These are phyloP conservation scores for Agrenia bidenticulata DNA, from an alignment of 2,888 invertebrate genomes.

Conservation along the genomic window DNA sequence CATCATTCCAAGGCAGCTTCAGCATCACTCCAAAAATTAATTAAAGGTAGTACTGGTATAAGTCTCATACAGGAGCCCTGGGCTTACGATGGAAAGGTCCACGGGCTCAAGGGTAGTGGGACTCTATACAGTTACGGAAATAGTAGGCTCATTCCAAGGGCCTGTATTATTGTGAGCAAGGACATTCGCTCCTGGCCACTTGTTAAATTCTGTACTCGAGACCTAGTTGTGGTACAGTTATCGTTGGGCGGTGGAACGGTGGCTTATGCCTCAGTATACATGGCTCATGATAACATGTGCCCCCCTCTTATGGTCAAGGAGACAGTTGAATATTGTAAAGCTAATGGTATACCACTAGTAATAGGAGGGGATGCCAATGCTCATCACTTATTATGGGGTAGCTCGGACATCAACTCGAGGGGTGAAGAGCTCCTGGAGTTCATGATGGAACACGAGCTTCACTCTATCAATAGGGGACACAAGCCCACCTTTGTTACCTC, in stretches of 20 bases:
- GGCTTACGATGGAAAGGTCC: neutral
- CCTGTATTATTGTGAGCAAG: neutral
- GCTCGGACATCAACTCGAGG: neutral
- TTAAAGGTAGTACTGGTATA: neutral
- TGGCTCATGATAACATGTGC: neutral
- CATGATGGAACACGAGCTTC: neutral
- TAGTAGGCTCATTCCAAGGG: neutral
- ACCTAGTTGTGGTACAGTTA: neutral
- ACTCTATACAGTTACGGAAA: neutral
- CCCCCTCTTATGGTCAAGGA: neutral
- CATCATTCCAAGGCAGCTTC: constrained; percentile 1
- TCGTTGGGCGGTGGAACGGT: neutral
- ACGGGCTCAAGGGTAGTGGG: neutral
- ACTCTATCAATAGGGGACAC: neutral
- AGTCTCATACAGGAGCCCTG: constrained; percentile 6
- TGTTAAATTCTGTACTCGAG: constrained; percentile 3
- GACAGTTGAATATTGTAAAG: neutral
- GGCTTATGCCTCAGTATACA: constrained; percentile 7
- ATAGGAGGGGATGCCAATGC: constrained; percentile 16
- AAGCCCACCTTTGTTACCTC: neutral
- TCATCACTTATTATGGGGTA: constrained; percentile 12
- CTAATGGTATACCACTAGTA: neutral
- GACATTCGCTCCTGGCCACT: neutral
- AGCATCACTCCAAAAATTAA: neutral
- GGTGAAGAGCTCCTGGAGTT: neutral